Percentiles rank a stretch among this genome's conserved stretches.
Conservation (phyloP, 1,140 invertebrate genomes). For the Brachionus asplanchnoidis region DNA sequence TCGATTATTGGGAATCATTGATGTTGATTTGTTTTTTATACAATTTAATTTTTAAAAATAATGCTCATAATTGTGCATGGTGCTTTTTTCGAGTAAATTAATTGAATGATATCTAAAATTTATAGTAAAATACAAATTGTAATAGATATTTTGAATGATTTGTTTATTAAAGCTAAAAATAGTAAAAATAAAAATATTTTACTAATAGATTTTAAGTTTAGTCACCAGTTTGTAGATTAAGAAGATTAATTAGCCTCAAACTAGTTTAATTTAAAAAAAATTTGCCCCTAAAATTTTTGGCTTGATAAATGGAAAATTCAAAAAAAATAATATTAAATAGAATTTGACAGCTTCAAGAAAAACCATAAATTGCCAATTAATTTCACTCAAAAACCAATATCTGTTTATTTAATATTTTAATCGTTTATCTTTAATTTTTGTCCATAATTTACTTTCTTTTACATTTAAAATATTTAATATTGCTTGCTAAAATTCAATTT, state of each 20-base stretch:
- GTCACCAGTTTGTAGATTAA: background rate
- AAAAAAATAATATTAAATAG: background rate
- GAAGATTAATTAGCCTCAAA: background rate
- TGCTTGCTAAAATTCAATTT: too few species aligned
- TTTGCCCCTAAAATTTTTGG: background rate
- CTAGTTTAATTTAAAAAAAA: background rate
- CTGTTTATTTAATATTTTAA: background rate
- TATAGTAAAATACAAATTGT: background rate
- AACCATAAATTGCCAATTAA: background rate
- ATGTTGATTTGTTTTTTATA: background rate
- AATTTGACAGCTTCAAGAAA: background rate
- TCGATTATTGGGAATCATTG: background rate
- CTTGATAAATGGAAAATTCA: background rate
- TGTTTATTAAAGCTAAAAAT: background rate
- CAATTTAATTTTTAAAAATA: background rate
- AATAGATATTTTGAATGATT: background rate
- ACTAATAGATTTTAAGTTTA: background rate
- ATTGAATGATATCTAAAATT: background rate
- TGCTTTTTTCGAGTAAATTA: background rate
- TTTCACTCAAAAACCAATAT: background rate
- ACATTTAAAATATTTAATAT: too few species aligned
- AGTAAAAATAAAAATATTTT: background rate
- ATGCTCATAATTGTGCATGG: background rate
- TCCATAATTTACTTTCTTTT: background rate
- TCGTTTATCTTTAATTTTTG: background rate